phyloP scores from a whole-genome alignment of 1,140 invertebrate genomes.

The Pararge aegeria region DNA sequence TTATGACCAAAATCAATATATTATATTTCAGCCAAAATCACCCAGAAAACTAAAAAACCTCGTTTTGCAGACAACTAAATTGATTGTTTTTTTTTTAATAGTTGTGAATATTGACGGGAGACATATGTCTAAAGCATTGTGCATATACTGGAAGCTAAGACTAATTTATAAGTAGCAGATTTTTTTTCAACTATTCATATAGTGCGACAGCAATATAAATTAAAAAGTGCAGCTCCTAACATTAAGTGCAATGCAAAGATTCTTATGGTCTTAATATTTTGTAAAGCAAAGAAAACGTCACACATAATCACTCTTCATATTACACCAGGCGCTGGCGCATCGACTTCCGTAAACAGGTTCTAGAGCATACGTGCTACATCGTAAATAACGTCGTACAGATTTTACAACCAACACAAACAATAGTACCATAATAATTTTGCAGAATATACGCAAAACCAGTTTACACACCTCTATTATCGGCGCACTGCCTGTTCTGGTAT shows the following conservation, averaged over 20 bases:
- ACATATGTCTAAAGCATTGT: too few species aligned
- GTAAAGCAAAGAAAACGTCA: neutral
- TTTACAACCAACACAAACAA: slow-evolving; percentile 8
- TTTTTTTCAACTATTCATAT: too few species aligned
- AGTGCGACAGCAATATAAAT: too few species aligned
- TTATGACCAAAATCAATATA: too few species aligned
- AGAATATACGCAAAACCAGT: slow-evolving; percentile 7
- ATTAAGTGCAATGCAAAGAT: neutral
- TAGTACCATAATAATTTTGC: neutral
- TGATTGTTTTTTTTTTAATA: too few species aligned
- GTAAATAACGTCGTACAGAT: neutral
- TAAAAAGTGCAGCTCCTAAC: neutral
- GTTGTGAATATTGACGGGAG: too few species aligned
- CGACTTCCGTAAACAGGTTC: slow-evolving; percentile 5
- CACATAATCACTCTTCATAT: neutral
- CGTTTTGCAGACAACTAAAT: too few species aligned
- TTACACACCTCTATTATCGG: slow-evolving; percentile 3
- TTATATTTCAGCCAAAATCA: too few species aligned
- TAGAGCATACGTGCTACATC: neutral
- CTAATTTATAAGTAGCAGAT: too few species aligned
- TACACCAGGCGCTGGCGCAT: slow-evolving; percentile 1
- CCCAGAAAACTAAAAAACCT: too few species aligned
- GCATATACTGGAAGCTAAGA: too few species aligned
- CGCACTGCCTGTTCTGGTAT: slow-evolving; percentile 5
- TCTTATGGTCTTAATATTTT: neutral